phyloP scores from a whole-genome alignment of 2,797 vertebrate species.

The Ibycter americanus region DNA sequence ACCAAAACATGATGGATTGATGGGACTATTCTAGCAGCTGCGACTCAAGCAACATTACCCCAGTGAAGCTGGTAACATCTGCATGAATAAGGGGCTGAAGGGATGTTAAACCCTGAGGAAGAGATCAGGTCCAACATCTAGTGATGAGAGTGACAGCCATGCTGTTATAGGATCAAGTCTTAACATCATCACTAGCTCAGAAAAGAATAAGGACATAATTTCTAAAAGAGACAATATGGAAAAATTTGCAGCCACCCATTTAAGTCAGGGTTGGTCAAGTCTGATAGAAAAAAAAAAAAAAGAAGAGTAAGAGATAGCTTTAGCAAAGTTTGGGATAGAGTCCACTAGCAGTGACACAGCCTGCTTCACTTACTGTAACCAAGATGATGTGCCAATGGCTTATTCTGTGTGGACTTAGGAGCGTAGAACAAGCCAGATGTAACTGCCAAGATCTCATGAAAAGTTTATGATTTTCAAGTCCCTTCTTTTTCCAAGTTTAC shows the following conservation, averaged over 20 bases:
- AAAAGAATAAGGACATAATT: not conserved
- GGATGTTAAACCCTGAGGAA: not conserved
- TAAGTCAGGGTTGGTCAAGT: not conserved
- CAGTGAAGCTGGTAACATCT: not conserved
- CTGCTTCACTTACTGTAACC: rapidly evolving
- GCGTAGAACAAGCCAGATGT: not conserved
- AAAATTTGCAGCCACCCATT: not conserved
- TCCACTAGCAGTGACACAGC: not conserved
- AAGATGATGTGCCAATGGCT: not conserved
- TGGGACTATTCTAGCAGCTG: not conserved
- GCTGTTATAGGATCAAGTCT: not conserved
- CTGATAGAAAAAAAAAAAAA: not conserved
- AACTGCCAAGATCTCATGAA: not conserved
- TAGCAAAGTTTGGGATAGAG: not conserved
- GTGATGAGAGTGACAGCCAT: not conserved
- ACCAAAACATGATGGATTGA: not conserved
- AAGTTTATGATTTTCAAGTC: not conserved
- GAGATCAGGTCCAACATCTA: not conserved
- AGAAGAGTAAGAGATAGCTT: not conserved
- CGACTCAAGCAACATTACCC: not conserved
- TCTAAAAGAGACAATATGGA: not conserved
- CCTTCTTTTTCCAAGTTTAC: not conserved
- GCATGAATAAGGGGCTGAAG: not conserved
- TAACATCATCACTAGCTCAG: not conserved
- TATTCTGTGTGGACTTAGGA: not conserved